These are phyloP conservation scores for Hirudinaria manillensis DNA, from an alignment of 2,888 invertebrate species.

Conservation along the genomic window DNA sequence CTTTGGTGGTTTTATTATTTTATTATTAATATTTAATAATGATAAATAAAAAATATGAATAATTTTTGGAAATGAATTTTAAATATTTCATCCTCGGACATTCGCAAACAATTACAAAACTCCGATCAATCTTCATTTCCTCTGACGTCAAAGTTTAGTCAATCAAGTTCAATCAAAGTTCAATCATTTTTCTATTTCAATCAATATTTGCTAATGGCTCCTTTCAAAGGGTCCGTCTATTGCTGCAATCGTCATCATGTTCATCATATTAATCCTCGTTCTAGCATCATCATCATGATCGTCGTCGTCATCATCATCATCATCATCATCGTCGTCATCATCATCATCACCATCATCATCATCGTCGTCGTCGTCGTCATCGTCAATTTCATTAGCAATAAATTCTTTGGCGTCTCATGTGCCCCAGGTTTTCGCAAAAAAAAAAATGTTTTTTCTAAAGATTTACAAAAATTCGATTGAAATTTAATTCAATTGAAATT, in stretches of 20 bases:
- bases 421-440: no score
- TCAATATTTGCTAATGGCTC: no score
- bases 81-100: no score
- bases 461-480: neutral
- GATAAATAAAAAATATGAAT: no score
- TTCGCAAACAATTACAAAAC: no score
- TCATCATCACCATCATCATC: constrained; percentile 31
- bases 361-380: constrained; percentile 24
- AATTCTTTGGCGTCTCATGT: neutral
- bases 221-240: neutral
- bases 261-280: neutral
- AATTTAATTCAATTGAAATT: neutral
- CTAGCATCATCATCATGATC: constrained; percentile 21
- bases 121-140: no score
- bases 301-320: constrained; percentile 26
- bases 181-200: no score
- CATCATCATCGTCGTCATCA: constrained; percentile 29
- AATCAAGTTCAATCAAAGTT: no score
- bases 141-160: no score
- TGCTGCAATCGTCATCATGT: neutral
- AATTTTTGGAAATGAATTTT: no score
- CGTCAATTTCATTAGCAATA: constrained; percentile 3
- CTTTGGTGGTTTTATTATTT: no score
- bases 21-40: no score
- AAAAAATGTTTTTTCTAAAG: neutral